Conservation (phyloP, 2,113 vertebrate genomes). For the Trematocara unimaculatum region DNA sequence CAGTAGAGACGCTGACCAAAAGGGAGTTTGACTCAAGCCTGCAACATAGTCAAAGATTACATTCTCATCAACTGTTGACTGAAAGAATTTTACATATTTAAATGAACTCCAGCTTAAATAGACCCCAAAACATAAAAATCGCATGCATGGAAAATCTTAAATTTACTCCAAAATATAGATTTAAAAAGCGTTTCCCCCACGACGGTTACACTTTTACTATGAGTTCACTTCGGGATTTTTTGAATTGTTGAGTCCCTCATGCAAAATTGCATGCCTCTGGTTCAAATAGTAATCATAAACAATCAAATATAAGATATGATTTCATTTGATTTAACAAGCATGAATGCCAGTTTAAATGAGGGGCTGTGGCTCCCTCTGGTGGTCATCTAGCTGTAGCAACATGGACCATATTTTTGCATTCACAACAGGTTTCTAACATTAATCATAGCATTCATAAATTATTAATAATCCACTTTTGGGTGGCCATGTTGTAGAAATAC, state of each 20-base stretch:
- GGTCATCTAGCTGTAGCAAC: not conserved
- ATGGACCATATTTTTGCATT: not conserved
- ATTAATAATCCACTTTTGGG: not conserved
- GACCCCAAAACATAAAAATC: not conserved
- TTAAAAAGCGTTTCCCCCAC: not conserved
- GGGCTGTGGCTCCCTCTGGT: slow-evolving; percentile 19
- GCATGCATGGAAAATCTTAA: not conserved
- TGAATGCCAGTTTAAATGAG: not conserved
- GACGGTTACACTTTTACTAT: not conserved
- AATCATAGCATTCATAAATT: not conserved
- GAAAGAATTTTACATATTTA: not conserved
- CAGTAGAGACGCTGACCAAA: not conserved
- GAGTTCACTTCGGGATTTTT: not conserved
- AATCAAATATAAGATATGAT: not conserved
- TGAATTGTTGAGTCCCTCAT: not conserved
- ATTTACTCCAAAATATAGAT: not conserved
- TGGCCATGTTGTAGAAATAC: not conserved
- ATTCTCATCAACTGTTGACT: not conserved
- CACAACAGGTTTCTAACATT: not conserved
- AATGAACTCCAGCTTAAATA: not conserved
- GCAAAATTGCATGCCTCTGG: not conserved
- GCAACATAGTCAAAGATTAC: not conserved
- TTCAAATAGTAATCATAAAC: not conserved
- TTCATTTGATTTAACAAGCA: not conserved
- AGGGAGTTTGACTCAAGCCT: not conserved